These are phyloP conservation scores for Chaetodon auriga DNA, from an alignment of 2,113 vertebrate genomes.

Conservation along the genomic window DNA sequence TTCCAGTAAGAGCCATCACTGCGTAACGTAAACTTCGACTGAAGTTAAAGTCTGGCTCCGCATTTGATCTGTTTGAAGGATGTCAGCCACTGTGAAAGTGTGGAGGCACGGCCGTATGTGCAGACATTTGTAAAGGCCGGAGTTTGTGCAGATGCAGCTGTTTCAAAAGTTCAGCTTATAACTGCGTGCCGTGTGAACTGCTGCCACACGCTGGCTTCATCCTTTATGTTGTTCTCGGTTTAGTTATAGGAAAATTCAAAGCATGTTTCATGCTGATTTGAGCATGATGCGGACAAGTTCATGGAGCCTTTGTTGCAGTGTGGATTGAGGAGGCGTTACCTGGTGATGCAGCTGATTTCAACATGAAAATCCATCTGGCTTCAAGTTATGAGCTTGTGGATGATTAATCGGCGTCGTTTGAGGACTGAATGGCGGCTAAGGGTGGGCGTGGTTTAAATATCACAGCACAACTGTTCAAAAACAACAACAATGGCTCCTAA, in stretches of 20 bases:
- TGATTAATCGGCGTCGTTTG: too few relatives aligned
- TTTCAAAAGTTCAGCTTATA: constrained; percentile 11
- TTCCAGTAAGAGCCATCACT: constrained; percentile 41
- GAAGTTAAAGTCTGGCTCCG: constrained; percentile 14
- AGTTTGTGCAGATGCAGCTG: constrained; percentile 10
- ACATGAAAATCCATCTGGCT: too few relatives aligned
- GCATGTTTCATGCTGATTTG: not conserved
- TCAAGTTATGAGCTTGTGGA: too few relatives aligned
- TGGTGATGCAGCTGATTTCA: too few relatives aligned
- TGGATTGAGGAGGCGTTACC: not conserved
- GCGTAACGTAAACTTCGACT: constrained; percentile 25
- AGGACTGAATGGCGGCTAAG: too few relatives aligned
- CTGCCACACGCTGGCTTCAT: not conserved
- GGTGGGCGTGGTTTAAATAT: too few relatives aligned
- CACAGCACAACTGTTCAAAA: too few relatives aligned
- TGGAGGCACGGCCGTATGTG: not conserved
- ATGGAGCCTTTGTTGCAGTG: not conserved
- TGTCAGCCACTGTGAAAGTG: constrained; percentile 17
- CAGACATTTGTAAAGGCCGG: not conserved
- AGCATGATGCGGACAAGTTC: too few relatives aligned
- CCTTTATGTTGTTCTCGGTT: not conserved
- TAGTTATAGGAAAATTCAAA: not conserved
- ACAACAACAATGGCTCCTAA: too few relatives aligned
- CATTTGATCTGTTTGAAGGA: constrained; percentile 18
- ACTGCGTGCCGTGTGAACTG: not conserved